phyloP scores from a whole-genome alignment of 2,888 invertebrate genomes.

The Dascillus cervinus region DNA sequence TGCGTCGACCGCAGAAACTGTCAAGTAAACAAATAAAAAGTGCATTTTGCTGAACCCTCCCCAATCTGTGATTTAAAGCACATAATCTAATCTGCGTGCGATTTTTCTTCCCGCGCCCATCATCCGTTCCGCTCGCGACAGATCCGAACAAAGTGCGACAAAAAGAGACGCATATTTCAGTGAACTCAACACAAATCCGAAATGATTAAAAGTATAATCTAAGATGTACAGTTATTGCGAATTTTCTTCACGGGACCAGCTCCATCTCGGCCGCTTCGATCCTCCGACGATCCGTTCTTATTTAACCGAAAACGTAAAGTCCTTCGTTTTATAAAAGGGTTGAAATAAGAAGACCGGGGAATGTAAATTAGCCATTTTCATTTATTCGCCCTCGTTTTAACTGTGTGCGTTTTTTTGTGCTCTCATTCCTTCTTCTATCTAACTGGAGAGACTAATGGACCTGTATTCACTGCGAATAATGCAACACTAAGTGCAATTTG shows the following conservation, averaged over 20 bases:
- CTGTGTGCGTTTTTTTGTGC: slow-evolving; percentile 33
- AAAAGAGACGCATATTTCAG: slow-evolving; percentile 15
- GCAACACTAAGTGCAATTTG: slow-evolving; percentile 36
- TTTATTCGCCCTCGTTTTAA: slow-evolving; percentile 38
- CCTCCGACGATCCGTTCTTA: too few species aligned
- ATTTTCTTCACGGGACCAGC: slow-evolving; percentile 18
- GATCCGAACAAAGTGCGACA: slow-evolving; percentile 6
- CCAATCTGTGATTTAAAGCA: slow-evolving; percentile 33
- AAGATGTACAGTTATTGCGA: slow-evolving; percentile 33
- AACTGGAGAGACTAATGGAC: slow-evolving; percentile 34
- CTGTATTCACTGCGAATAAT: slow-evolving; percentile 36
- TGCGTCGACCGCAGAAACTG: too few species aligned
- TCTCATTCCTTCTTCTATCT: slow-evolving; percentile 27
- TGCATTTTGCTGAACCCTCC: slow-evolving; percentile 19
- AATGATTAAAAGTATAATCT: slow-evolving; percentile 40
- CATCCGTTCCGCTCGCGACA: slow-evolving; percentile 8
- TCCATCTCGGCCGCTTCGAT: slow-evolving; percentile 1
- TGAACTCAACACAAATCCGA: slow-evolving; percentile 26
- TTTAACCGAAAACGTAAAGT: too few species aligned
- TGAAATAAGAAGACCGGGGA: slow-evolving; percentile 24
- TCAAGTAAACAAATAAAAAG: slow-evolving; percentile 16
- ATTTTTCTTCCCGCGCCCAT: slow-evolving; percentile 15
- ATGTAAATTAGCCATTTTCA: slow-evolving; percentile 42
- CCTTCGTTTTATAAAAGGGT: too few species aligned
- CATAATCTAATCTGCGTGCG: slow-evolving; percentile 30